Percentiles rank a stretch among this genome's conserved stretches.
Evolutionary conservation across 2,113 vertebrate genomes (phyloP).

Genomic region (Rhinolophus ferrumequinum): DNA sequence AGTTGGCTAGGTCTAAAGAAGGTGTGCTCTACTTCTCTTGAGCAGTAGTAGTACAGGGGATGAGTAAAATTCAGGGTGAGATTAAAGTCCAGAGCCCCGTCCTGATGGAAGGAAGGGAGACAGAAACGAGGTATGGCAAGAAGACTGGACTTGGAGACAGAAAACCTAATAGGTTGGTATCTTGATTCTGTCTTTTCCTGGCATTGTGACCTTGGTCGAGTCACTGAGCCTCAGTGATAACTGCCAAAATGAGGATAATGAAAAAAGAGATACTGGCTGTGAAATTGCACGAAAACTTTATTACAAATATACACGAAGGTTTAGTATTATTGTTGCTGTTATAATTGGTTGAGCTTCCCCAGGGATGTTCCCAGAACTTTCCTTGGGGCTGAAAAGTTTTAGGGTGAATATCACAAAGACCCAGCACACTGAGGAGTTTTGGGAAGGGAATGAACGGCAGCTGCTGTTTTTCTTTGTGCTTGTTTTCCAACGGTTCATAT

Average conservation of each 20-base stretch:
- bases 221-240: not conserved
- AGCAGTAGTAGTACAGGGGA: not conserved
- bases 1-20: slow-evolving; percentile 14
- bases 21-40: not conserved
- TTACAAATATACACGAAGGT: not conserved
- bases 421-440: not conserved
- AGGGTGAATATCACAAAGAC: not conserved
- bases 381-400: not conserved
- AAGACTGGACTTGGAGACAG: slow-evolving; percentile 52
- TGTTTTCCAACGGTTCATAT: slow-evolving; percentile 9
- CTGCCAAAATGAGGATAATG: not conserved
- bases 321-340: not conserved
- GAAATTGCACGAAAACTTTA: not conserved
- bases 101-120: not conserved
- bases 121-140: not conserved
- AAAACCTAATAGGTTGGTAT: not conserved
- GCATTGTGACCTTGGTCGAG: not conserved
- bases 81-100: not conserved
- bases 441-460: slow-evolving; percentile 36
- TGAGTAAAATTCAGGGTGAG: slow-evolving; percentile 21
- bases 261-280: not conserved
- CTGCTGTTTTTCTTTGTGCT: not conserved
- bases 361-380: not conserved
- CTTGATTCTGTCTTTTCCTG: slow-evolving; percentile 35
- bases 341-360: not conserved